These are phyloP conservation scores for Formica exsecta DNA, from an alignment of 1,140 invertebrate species.

Conservation along the genomic window DNA sequence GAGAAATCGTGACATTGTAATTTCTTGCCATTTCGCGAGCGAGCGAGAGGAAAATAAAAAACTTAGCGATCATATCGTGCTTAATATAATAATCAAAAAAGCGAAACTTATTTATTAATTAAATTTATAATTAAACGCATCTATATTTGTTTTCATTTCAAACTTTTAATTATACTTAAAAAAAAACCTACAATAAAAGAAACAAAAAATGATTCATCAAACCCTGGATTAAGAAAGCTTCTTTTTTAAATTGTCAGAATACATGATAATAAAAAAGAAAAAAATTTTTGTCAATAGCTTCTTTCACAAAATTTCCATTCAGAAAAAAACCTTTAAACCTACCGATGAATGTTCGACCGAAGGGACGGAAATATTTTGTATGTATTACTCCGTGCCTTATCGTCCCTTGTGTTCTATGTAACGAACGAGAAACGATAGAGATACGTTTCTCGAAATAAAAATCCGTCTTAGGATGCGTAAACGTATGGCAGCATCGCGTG, in stretches of 20 bases:
- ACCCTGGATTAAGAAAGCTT: background rate
- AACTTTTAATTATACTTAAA: background rate
- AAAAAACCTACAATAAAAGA: background rate
- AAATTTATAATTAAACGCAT: background rate
- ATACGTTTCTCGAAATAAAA: constrained; percentile 60
- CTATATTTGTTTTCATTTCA: background rate
- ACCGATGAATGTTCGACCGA: background rate
- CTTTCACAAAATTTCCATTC: background rate
- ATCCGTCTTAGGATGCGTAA: constrained; percentile 33
- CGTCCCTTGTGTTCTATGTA: background rate
- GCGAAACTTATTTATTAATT: background rate
- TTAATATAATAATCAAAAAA: background rate
- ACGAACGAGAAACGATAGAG: background rate
- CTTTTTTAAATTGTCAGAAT: background rate
- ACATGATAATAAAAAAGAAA: background rate
- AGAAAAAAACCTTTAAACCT: background rate
- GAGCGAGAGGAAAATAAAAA: background rate
- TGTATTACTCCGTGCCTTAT: background rate
- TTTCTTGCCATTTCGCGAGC: background rate
- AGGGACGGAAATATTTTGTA: background rate
- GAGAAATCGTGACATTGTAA: constrained; percentile 25
- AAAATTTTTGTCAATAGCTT: background rate
- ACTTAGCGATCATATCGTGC: background rate
- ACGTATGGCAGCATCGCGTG: background rate
- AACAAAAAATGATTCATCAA: background rate